These are phyloP conservation scores for Oscheius sp. DNA, from an alignment of 2,888 invertebrate species.

Conservation along the genomic window DNA sequence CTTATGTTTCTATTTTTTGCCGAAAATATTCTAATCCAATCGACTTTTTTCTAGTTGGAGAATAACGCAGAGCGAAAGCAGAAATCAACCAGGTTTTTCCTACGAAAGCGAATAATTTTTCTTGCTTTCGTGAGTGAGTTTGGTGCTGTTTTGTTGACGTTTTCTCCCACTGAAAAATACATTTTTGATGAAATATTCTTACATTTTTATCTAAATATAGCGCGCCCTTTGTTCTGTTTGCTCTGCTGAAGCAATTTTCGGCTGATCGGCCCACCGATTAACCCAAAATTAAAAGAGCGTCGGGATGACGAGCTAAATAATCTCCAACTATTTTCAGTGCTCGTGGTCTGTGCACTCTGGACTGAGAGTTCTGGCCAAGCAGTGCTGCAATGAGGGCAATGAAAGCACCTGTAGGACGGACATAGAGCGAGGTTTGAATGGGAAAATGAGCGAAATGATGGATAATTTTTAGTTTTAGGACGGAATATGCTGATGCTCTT, in stretches of 20 bases:
- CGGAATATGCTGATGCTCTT: constrained; percentile 57
- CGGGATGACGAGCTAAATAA: neutral
- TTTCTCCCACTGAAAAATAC: too few species aligned
- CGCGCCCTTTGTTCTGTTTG: too few species aligned
- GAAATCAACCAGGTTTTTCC: too few species aligned
- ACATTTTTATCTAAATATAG: too few species aligned
- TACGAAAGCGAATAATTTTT: too few species aligned
- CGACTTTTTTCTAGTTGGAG: too few species aligned
- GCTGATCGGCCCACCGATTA: neutral
- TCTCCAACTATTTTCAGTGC: constrained; percentile 58
- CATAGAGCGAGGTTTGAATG: constrained; percentile 42
- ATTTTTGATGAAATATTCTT: too few species aligned
- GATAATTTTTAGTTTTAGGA: constrained; percentile 30
- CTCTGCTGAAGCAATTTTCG: constrained; percentile 6
- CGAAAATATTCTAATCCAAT: too few species aligned
- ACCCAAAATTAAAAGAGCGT: neutral
- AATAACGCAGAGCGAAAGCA: too few species aligned
- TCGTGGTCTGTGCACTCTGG: constrained; percentile 65
- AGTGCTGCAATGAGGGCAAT: constrained; percentile 54
- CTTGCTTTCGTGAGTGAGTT: too few species aligned
- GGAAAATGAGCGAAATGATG: neutral
- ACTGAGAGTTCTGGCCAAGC: constrained; percentile 60
- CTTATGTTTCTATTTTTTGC: too few species aligned
- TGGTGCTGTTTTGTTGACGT: too few species aligned
- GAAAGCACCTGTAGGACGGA: constrained; percentile 43